Base-by-base conservation (phyloP, 2,888 invertebrate genomes). In the Melieria crassipennis region DNA sequence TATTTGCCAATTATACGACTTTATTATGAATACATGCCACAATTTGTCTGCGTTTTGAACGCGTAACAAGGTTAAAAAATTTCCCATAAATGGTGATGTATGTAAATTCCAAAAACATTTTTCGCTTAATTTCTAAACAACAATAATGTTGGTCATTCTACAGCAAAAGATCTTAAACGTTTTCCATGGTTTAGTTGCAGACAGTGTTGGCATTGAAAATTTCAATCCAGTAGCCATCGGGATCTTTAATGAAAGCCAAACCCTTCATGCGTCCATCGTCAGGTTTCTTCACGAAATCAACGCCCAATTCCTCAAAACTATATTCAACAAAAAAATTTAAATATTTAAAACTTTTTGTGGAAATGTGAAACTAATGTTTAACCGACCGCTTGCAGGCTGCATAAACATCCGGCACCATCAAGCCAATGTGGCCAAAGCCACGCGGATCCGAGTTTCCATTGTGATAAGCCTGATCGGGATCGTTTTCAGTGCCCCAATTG, bases 191-290 rank as follows among this genome's bases (percentile, higher is more conserved):
- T 68, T 68, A 73, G 63, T 75, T 72, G 52, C 78, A 78, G 72
- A 86, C 81, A 60, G 79, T 78, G 76, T 84, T 78, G 69, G 89
- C 86, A 76, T 89, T 92, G 80, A 96, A 91, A 73, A 97, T 95
- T 86, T 98, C 97, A 81, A 98, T 97, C 97, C 97, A 97, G 84
- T 98, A 98, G 47, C 96, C 97, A 85, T 98, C 98, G 0, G 98
- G 98, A 85, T 98, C 98, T 79, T 95, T 93, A 72, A 98, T 95
- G 85, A 98, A 98, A 3, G 97, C 98, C 62, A 98, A 88, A 0
- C 96, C 96, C 85, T 94, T 96, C 96, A 97, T 97, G 84, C 94
- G 95, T 0, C 96, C 96, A 79, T 96, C 97, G 80, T 93, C 91
- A 0, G 96, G 97, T 76, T 91, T 92, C 85, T 98, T 98, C 2